Evolutionary conservation across 2,888 invertebrate species (phyloP), one percentile per base, ranked within the genome.

Genomic region (Ernsta delagoae): DNA sequence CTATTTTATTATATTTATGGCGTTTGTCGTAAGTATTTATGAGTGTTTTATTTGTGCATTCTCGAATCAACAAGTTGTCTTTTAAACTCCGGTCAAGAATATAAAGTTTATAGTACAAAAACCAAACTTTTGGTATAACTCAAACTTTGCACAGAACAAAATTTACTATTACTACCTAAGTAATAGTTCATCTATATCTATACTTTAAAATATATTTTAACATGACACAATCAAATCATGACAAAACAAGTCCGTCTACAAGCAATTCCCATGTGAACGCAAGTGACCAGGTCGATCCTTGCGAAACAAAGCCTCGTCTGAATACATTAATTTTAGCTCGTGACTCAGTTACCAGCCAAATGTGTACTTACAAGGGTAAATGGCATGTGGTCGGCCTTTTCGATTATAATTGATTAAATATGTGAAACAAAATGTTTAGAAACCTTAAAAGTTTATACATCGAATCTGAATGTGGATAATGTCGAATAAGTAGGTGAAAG

Each of bases 301-400:
- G 61, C 34, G 61, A 67, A 67, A 67, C 61, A 67, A 67, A 67
- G 43, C 67, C 60, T 67, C 36, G 67, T 61, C 11, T 43, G 24
- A 59, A 56, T 56, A 56, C 8, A 56, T 36, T 59, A 65, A 66
- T 66, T 60, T 43, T 36, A 60, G 39, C 53, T 41, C 60, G 34
- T 66, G 66, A 60, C 66, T 66, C 66, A 59, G 34, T 57, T 12
- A 34, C 3, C 59, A 36, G 36, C n/a, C 11, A 31, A 31, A 34
- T 11, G 11, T 34, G 16, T 56, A 9, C 1, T 7, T 3, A 50
- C 8, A 5, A 4, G 7, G 12, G 6, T 39, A 7, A 39, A 39
- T 39, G 39, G 39, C 8, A 39, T 39, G 12, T 48, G 48, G 12
- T 50, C 16, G 4, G 50, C 8, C 50, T 24, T 39, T 39, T 39